Conservation (phyloP, 2,888 invertebrate genomes). For the Xylophagus ater region DNA sequence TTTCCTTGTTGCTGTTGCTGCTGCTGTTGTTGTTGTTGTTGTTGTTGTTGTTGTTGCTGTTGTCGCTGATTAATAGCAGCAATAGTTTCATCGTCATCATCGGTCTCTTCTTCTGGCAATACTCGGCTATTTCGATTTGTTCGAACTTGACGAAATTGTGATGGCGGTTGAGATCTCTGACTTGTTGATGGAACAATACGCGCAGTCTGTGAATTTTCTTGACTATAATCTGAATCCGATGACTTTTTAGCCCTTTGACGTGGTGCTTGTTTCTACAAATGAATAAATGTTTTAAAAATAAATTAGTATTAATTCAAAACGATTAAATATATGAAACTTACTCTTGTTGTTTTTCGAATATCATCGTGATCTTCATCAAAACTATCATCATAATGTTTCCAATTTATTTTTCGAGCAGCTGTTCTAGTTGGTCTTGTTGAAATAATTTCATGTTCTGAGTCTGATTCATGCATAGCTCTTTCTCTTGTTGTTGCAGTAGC, state of each 20-base stretch:
- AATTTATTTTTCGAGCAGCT: constrained; percentile 31
- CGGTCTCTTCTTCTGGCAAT: constrained; percentile 20
- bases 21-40: too few species aligned
- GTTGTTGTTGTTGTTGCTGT: too few species aligned
- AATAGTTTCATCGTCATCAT: constrained; percentile 8
- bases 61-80: too few species aligned
- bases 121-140: constrained; percentile 35
- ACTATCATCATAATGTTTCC: constrained; percentile 28
- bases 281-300: not conserved
- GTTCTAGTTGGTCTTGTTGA: constrained; percentile 34
- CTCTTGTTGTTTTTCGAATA: constrained; percentile 1
- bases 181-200: constrained; percentile 4
- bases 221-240: constrained; percentile 15
- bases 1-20: constrained; percentile 5
- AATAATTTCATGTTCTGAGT: constrained; percentile 25
- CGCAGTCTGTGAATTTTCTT: constrained; percentile 9
- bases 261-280: constrained; percentile 7
- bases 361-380: constrained; percentile 31
- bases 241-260: constrained; percentile 12
- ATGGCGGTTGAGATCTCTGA: constrained; percentile 11
- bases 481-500: too few species aligned
- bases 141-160: constrained; percentile 31
- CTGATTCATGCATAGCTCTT: constrained; percentile 31
- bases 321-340: constrained; percentile 4
- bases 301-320: not conserved